phyloP scores from a whole-genome alignment of 2,888 invertebrate species.

The Gandaritis pyraliata region DNA sequence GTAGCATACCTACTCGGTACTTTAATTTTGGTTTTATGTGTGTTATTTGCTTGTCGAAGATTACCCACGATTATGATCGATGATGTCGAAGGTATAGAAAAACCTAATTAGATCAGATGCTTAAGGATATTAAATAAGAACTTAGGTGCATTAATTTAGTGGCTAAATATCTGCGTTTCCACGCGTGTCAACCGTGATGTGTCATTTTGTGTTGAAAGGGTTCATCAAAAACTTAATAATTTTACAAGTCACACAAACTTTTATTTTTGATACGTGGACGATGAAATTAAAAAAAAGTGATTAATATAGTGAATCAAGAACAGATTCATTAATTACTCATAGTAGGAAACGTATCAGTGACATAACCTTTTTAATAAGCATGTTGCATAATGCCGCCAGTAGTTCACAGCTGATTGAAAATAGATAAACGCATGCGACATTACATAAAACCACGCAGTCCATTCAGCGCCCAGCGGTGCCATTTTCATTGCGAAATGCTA shows the following conservation, averaged over 20 bases:
- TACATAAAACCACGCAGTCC: constrained; percentile 31
- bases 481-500: constrained; percentile 61
- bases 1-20: not conserved
- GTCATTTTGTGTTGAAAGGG: not conserved
- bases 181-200: not conserved
- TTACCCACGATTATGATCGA: constrained; percentile 22
- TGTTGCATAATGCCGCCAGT: constrained; percentile 33
- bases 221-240: no score
- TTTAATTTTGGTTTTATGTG: not conserved
- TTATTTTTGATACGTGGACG: no score
- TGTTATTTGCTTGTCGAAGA: constrained; percentile 2
- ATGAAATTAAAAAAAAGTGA: not conserved
- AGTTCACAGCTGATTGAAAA: constrained; percentile 46
- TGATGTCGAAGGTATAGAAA: constrained; percentile 10
- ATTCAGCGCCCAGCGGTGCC: constrained; percentile 39
- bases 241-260: no score
- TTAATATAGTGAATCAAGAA: not conserved
- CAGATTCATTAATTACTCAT: not conserved
- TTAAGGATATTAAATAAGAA: not conserved
- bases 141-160: not conserved
- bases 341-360: constrained; percentile 17
- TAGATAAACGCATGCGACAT: constrained; percentile 37
- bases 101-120: constrained; percentile 12
- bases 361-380: constrained; percentile 31
- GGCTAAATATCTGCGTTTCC: not conserved